Base-by-base conservation (phyloP, 2,797 vertebrate species). In the Acrossocheilus fasciatus region DNA sequence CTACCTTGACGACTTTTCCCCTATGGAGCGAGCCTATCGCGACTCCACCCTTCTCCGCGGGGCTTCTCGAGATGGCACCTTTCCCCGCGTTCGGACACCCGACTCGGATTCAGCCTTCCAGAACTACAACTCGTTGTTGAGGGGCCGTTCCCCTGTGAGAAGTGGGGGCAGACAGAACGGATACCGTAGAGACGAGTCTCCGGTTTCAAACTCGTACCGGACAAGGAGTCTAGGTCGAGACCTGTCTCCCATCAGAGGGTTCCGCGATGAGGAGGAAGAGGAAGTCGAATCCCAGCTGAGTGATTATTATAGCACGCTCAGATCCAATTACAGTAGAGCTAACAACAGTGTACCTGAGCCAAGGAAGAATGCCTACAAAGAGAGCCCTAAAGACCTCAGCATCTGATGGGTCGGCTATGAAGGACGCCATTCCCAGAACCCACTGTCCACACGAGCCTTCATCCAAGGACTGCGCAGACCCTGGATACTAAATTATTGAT, bases 371-470 rank as follows among this genome's bases (percentile, higher is more conserved):
- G 94, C 94, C 20, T 97, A 98, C 95, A 98, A 97, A 95, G 98
- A 97, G 62, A 98, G 96, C 94, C 96, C 96, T 96, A 98, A 96
- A 89, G 98, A 99, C 94, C 97, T 99, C 93, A 99, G 98, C 92
- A 99, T 99, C 95, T 99, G 95, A 98, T 93, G 91, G 92, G 83
- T 80, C 68, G 86, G 88, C 89, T 84, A 66, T 91, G 86, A 90
- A 82, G 83, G 77, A 89, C 86, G 47, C 50, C 78, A 88, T 36
- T 89, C 91, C 89, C 91, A 75, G 77, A 91, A 73, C 86, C 91
- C 90, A 91, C 88, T 70, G 86, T 87, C 87, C 82, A 92, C 89
- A 66, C 7, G 36, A 86, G 90, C 89, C 90, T 84, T 88, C 87
- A 77, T 88, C 87, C 50, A 88, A 91, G 91, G 87, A 91, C 89